Conservation (phyloP, 2,113 vertebrate genomes). For the Actenoides hombroni region DNA sequence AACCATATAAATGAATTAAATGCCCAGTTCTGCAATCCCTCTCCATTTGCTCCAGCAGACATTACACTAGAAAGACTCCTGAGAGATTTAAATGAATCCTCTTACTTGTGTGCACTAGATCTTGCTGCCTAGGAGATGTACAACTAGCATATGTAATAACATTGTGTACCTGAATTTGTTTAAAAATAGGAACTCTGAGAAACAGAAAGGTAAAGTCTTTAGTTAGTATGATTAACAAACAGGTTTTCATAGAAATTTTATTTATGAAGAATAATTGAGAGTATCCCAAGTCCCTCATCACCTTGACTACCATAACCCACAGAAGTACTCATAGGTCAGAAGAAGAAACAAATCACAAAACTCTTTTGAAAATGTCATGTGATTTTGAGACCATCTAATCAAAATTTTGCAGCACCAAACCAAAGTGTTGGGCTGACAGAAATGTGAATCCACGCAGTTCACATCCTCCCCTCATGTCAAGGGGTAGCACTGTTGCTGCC, state of each 20-base stretch:
- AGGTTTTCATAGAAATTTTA: not conserved
- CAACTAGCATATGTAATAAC: not conserved
- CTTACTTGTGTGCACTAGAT: not conserved
- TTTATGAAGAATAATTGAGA: not conserved
- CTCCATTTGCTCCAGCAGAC: not conserved
- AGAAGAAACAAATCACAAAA: not conserved
- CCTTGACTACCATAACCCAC: not conserved
- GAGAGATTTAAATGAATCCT: not conserved
- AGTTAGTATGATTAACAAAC: not conserved
- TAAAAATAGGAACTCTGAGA: not conserved
- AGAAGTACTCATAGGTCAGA: not conserved
- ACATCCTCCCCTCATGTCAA: not conserved
- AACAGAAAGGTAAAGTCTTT: not conserved
- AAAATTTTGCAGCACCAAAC: not conserved
- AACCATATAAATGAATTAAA: not conserved
- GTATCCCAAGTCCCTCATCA: not conserved
- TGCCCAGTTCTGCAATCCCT: not conserved
- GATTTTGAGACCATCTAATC: not conserved
- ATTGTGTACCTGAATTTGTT: not conserved
- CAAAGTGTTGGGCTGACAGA: not conserved
- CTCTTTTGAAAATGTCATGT: not conserved
- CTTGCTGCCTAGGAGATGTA: conserved; percentile 1
- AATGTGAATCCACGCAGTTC: not conserved
- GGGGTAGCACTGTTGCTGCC: not conserved
- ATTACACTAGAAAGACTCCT: not conserved